phyloP scores from a whole-genome alignment of 2,113 vertebrate species.

The Lota lota region DNA sequence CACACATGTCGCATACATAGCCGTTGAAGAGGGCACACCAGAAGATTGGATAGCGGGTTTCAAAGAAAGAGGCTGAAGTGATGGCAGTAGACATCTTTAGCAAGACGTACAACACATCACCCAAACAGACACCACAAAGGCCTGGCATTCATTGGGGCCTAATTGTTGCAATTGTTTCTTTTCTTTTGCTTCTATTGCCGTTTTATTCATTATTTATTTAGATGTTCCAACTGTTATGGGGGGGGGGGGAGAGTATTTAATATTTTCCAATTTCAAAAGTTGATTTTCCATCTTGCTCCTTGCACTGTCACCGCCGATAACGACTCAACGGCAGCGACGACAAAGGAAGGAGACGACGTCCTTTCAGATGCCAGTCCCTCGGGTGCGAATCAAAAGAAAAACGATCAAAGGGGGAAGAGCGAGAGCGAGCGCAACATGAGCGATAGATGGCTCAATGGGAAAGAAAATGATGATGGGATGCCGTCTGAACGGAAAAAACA shows the following conservation, averaged over 20 bases:
- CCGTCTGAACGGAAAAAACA: slow-evolving; percentile 7
- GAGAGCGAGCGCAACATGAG: neutral
- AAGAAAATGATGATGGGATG: no score
- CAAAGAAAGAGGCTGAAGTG: slow-evolving; percentile 35
- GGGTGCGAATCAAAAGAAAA: slow-evolving; percentile 29
- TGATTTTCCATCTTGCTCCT: no score
- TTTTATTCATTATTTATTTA: no score
- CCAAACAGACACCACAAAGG: slow-evolving; percentile 31
- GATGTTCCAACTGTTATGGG: no score
- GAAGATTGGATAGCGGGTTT: slow-evolving; percentile 12
- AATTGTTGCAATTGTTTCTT: no score
- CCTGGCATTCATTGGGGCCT: slow-evolving; percentile 40
- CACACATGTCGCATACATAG: slow-evolving; percentile 22
- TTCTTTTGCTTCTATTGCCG: slow-evolving; percentile 7
- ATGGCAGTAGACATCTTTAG: slow-evolving; percentile 42
- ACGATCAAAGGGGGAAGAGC: slow-evolving; percentile 10
- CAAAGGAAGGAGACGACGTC: slow-evolving; percentile 31
- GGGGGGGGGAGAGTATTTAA: no score
- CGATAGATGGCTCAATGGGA: no score
- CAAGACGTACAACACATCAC: slow-evolving; percentile 25
- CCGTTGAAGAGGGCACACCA: slow-evolving; percentile 21
- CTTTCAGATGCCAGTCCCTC: slow-evolving; percentile 57
- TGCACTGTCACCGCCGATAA: no score
- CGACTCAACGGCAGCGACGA: no score
- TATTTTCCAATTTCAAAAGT: no score